These are phyloP conservation scores for Enhydra lutris DNA, from an alignment of 2,113 vertebrate species.

Conservation along the genomic window DNA sequence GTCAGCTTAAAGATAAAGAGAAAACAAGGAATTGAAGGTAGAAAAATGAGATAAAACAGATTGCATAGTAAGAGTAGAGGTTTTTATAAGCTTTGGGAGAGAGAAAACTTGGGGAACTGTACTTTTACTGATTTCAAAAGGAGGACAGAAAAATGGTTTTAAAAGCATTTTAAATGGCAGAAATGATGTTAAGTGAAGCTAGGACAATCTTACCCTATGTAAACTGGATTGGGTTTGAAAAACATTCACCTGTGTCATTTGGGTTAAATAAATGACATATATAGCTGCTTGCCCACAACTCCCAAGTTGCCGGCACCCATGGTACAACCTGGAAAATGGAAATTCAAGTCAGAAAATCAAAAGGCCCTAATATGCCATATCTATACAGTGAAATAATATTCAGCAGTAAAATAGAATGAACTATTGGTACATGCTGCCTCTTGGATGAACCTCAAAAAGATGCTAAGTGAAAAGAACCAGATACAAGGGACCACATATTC, in stretches of 20 bases:
- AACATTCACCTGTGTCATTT: background rate
- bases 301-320: background rate
- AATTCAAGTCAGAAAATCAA: background rate
- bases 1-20: background rate
- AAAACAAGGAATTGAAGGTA: conserved; percentile 7
- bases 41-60: background rate
- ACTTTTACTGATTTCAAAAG: background rate
- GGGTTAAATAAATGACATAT: conserved; percentile 9
- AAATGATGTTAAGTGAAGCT: background rate
- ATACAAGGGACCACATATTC: background rate
- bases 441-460: background rate
- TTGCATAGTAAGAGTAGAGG: background rate
- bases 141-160: background rate
- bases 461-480: background rate
- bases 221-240: background rate
- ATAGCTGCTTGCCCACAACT: background rate
- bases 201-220: background rate
- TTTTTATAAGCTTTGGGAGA: background rate
- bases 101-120: background rate
- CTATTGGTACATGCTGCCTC: background rate
- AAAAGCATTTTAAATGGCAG: background rate
- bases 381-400: background rate
- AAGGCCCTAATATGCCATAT: background rate
- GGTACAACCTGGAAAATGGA: background rate
- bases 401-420: background rate